Conservation (phyloP, 2,888 invertebrate species). For the Cantharis flavilabris region DNA sequence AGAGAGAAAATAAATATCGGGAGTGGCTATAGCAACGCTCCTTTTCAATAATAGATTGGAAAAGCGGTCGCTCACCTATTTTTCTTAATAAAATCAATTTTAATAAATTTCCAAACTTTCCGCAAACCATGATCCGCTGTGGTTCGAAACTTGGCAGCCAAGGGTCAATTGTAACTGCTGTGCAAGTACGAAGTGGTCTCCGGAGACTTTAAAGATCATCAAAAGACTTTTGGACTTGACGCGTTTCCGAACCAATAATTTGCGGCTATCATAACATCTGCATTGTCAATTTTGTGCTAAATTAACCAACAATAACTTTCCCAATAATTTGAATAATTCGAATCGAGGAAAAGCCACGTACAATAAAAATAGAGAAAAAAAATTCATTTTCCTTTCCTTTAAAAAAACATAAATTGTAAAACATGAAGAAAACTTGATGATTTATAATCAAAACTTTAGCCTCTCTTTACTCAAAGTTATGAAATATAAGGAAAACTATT, state of each 20-base stretch:
- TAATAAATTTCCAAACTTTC: neutral
- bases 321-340: neutral
- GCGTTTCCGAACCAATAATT: neutral
- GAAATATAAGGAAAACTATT: conserved; percentile 28
- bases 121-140: neutral
- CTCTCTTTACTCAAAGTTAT: conserved; percentile 26
- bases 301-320: neutral
- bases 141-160: neutral
- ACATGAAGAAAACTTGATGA: conserved; percentile 21
- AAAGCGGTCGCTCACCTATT: neutral
- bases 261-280: neutral
- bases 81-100: neutral
- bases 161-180: neutral
- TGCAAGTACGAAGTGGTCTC: neutral
- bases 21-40: neutral
- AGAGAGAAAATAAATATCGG: neutral
- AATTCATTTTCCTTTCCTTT: conserved; percentile 25
- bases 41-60: neutral
- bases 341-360: neutral
- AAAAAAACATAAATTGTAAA: conserved; percentile 28
- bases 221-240: neutral
- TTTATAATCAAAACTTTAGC: conserved; percentile 29
- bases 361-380: conserved; percentile 7
- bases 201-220: neutral
- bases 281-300: neutral